Evolutionary conservation across 2,888 invertebrate genomes (phyloP).

Genomic region (Erebia epiphron): DNA sequence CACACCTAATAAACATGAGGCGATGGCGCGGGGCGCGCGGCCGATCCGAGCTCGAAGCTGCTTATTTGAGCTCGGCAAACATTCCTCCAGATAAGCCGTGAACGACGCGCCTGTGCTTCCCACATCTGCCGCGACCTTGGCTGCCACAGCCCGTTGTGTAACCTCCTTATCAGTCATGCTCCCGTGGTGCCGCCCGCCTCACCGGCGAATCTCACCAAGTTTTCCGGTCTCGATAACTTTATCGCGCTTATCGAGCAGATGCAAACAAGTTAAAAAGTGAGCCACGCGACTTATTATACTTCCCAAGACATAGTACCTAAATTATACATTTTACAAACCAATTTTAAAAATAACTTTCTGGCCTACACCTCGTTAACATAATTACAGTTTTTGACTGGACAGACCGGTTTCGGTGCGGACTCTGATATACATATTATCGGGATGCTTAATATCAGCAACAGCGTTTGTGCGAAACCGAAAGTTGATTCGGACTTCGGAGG

Average conservation of each 20-base stretch:
- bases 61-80: conserved; percentile 76
- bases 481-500: conserved; percentile 68
- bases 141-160: conserved; percentile 71
- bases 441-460: conserved; percentile 61
- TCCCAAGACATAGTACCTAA: neutral
- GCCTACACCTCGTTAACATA: conserved; percentile 64
- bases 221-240: conserved; percentile 75
- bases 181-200: conserved; percentile 61
- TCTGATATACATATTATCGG: conserved; percentile 50
- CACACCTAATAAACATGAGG: conserved; percentile 68
- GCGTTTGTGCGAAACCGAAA: conserved; percentile 80
- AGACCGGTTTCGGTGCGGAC: conserved; percentile 61
- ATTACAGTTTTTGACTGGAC: conserved; percentile 67
- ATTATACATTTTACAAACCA: neutral
- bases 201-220: conserved; percentile 67
- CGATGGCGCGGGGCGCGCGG: conserved; percentile 48
- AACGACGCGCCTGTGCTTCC: conserved; percentile 77
- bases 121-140: conserved; percentile 81
- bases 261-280: conserved; percentile 41
- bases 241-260: conserved; percentile 61
- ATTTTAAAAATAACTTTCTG: conserved; percentile 30
- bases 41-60: conserved; percentile 53
- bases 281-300: conserved; percentile 33
- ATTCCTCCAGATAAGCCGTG: conserved; percentile 71
- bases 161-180: conserved; percentile 77